Evolutionary conservation across 2,888 invertebrate genomes (phyloP), one percentile per base, ranked within the genome.

Genomic region (Folsomia candida): DNA sequence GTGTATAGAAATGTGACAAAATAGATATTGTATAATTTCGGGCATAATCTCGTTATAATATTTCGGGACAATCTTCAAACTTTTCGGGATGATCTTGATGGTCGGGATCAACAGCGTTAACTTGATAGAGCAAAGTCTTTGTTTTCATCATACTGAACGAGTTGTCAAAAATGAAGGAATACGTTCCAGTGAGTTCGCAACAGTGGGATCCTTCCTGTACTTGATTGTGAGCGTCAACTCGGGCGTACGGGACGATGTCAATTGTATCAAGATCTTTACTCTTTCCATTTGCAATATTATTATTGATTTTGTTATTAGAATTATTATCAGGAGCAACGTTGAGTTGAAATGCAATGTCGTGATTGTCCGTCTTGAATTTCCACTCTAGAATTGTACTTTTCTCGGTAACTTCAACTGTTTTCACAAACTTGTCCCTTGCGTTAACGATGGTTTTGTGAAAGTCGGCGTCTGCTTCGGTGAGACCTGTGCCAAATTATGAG

Each of bases 291-390:
- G 6, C n/a, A 14, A n/a, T 6, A 4, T 6, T 4, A 20, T 54
- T 22, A 54, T 54, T 54, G 4, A 6, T 4, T 54, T 6, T 4
- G 14, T 37, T 37, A 37, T 14, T 37, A 14, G 6, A 4, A 14
- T 37, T 37, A 14, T 14, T 37, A 37, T 37, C 37, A 9, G 37
- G 37, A 37, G 37, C 14, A 14, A 4, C 37, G 14, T 37, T 37
- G 60, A 60, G 9, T 47, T 64, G 63, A 25, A 64, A 64, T 47
- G 29, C 63, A 47, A 64, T 64, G n/a, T 64, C 63, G 14, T 51
- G 6, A n/a, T 4, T 51, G 9, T 37, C 63, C 37, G 63, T 64
- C 47, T 64, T 64, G 37, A 64, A 64, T 64, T 64, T 64, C 63
- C 63, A 64, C 51, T 64, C 63, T 22, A 64, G 22, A 28, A 64